Evolutionary conservation across 2,888 invertebrate genomes (phyloP), one percentile per base, ranked within the genome.

Genomic region (Artemia sp.): DNA sequence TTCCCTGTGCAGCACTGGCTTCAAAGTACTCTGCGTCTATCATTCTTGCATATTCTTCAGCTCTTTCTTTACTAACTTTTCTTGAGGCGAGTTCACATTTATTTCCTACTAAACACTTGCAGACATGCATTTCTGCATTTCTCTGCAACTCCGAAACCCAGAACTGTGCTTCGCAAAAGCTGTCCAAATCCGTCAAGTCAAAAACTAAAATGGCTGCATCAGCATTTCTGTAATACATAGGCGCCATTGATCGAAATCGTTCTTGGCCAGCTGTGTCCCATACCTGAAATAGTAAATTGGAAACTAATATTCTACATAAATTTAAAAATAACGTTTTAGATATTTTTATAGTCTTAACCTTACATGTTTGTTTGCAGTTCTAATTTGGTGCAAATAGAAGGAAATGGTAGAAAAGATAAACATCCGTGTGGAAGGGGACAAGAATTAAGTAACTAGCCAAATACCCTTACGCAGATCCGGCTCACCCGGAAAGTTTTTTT

Each of bases 231-330:
- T 94, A 94, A 78, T 93, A 94, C 90, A 93, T 91, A 9, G 94
- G 93, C 0, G 92, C 91, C 86, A 94, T 92, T 0, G 93, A 87
- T 72, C 89, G 83, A 78, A 92, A 94, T 68, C 90, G 78, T 78
- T 91, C 91, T 77, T 91, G 90, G 0, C 91, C 91, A 0, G 91
- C 90, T 0, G 91, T 91, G 78, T 91, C 91, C 91, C 91, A 91
- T 6, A 91, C 86, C 85, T 90, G 79, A 8, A 80, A 58, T 10
- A 11, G 8, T n/a, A 10, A 38, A 38, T 38, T 38, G 3, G 38
- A 38, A 38, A 6, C 1, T 38, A 38, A 5, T 38, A 4, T 38
- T 38, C 38, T 6, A 38, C 0, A 38, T 38, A 38, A 6, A 6
- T 2, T 19, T 19, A 19, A 38, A 38, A 6, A 38, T 38, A 38